Percentiles rank a stretch among this genome's conserved stretches.
phyloP scores from a whole-genome alignment of 2,797 vertebrate genomes.

The Cuculus canorus region DNA sequence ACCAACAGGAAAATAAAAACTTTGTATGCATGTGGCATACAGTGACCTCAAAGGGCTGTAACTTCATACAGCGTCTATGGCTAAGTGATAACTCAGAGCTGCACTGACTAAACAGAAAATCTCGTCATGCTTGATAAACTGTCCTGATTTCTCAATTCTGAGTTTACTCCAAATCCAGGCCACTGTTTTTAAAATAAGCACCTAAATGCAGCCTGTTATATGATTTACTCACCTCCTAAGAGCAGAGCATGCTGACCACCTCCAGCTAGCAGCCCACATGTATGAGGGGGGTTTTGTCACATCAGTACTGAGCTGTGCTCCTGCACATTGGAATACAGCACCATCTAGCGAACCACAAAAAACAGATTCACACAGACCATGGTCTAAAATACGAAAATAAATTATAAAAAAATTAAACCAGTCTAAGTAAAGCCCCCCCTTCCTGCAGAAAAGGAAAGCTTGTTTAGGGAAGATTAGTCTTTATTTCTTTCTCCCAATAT shows the following conservation, averaged over 20 bases:
- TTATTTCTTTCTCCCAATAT: background rate
- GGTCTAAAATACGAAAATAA: fast-evolving
- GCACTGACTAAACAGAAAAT: background rate
- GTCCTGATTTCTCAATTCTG: background rate
- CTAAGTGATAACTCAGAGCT: background rate
- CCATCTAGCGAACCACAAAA: slow-evolving; percentile 63
- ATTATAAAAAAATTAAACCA: background rate
- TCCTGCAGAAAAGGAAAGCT: background rate
- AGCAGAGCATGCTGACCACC: background rate
- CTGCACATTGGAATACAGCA: slow-evolving; percentile 32
- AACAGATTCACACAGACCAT: fast-evolving
- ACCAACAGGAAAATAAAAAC: background rate
- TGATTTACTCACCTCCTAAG: background rate
- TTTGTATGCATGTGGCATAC: background rate
- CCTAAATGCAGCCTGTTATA: background rate
- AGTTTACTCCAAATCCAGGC: background rate
- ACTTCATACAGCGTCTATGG: background rate
- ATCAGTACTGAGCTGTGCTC: fast-evolving
- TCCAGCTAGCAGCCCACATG: background rate
- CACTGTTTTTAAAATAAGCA: background rate
- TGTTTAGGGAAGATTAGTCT: background rate
- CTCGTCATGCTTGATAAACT: background rate
- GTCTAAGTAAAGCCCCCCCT: background rate
- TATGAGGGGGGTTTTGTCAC: background rate
- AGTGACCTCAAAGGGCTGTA: background rate